Evolutionary conservation across 2,888 invertebrate species (phyloP).

Genomic region (Lathronympha strigana): DNA sequence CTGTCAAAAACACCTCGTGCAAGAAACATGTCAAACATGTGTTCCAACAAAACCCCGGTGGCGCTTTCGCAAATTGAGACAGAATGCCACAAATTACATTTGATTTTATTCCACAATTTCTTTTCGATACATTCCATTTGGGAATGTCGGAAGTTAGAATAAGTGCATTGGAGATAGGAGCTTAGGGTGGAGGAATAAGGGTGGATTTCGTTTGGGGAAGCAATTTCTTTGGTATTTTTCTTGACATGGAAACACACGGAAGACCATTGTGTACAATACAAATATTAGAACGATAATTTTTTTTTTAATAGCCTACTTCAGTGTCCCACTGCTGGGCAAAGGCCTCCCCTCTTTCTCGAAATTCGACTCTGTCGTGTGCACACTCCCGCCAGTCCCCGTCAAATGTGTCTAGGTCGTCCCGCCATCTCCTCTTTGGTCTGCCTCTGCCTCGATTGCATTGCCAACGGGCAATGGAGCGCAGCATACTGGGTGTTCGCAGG

Average conservation of each 20-base stretch:
- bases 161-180: background rate
- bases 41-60: constrained; percentile 34
- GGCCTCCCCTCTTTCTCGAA: too few relatives aligned
- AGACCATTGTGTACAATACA: background rate
- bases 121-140: constrained; percentile 59
- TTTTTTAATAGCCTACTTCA: too few relatives aligned
- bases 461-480: too few relatives aligned
- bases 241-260: constrained; percentile 54
- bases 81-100: constrained; percentile 71
- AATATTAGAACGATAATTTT: background rate
- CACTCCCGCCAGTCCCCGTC: too few relatives aligned
- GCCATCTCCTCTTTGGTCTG: too few relatives aligned
- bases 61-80: constrained; percentile 67
- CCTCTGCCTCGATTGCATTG: too few relatives aligned
- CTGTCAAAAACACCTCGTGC: background rate
- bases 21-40: background rate
- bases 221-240: constrained; percentile 43
- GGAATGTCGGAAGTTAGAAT: constrained; percentile 46
- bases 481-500: too few relatives aligned
- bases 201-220: constrained; percentile 20
- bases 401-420: too few relatives aligned
- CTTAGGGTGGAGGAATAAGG: constrained; percentile 33
- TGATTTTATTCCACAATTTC: constrained; percentile 81
- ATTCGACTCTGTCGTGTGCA: too few relatives aligned
- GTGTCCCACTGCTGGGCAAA: too few relatives aligned